Conservation (phyloP, 2,797 vertebrate species). For the Spea hammondii region DNA sequence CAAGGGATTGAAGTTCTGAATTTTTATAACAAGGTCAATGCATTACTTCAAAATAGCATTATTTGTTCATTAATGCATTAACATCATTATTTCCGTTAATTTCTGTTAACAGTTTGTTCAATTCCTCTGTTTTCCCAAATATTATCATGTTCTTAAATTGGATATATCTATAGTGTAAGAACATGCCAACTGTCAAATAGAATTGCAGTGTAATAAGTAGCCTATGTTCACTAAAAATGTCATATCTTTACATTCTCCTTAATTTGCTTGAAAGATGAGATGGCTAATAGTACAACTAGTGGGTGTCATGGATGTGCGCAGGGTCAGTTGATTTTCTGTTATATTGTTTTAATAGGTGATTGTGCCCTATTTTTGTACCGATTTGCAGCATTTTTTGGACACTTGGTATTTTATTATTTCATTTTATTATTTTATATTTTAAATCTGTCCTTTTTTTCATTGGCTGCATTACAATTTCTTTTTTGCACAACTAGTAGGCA, state of each 20-base stretch:
- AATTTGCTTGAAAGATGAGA: not conserved
- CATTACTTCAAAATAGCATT: not conserved
- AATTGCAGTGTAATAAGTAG: not conserved
- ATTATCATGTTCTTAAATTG: not conserved
- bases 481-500: not conserved
- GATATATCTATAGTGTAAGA: not conserved
- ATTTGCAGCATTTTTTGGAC: too few relatives aligned
- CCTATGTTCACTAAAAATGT: not conserved
- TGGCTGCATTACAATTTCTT: too few relatives aligned
- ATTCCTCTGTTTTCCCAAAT: not conserved
- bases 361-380: too few relatives aligned
- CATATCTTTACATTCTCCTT: not conserved
- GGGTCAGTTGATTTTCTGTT: too few relatives aligned
- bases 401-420: too few relatives aligned
- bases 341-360: too few relatives aligned
- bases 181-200: slow-evolving; percentile 16
- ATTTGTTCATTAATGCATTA: not conserved
- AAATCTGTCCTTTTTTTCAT: too few relatives aligned
- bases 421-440: too few relatives aligned
- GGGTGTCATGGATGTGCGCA: too few relatives aligned
- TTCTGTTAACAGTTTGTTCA: not conserved
- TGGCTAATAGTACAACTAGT: not conserved
- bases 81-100: not conserved
- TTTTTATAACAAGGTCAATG: too few relatives aligned
- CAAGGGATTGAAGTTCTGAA: too few relatives aligned